These are phyloP conservation scores for Felis catus DNA, from an alignment of 2,113 vertebrate genomes.

Conservation along the genomic window F.catus_Fca126_mat1.0 CM031415.1:55840001-55840500, in stretches of 20 bases:
- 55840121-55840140: slow-evolving; percentile 91
- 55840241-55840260: slow-evolving; percentile 88
- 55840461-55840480: slow-evolving; percentile 81
- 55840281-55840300: slow-evolving; percentile 85
- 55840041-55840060: slow-evolving; percentile 83
- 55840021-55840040: slow-evolving; percentile 86
- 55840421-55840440: slow-evolving; percentile 72
- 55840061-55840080: slow-evolving; percentile 85
- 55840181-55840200: slow-evolving; percentile 85
- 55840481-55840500: slow-evolving; percentile 79
- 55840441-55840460: slow-evolving; percentile 75
- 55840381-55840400: slow-evolving; percentile 68
- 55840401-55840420: slow-evolving; percentile 73
- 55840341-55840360: slow-evolving; percentile 76
- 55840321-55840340: slow-evolving; percentile 84
- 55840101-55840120: slow-evolving; percentile 88
- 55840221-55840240: slow-evolving; percentile 89
- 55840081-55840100: slow-evolving; percentile 84
- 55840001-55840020: slow-evolving; percentile 85
- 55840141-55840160: slow-evolving; percentile 86
- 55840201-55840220: slow-evolving; percentile 89
- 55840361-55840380: slow-evolving; percentile 80
- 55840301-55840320: slow-evolving; percentile 86
- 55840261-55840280: slow-evolving; percentile 85
- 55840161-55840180: slow-evolving; percentile 87